Percentiles rank a stretch among this genome's conserved stretches.
Evolutionary conservation across 2,113 vertebrate species (phyloP).

Genomic region (Anguilla japonica): DNA sequence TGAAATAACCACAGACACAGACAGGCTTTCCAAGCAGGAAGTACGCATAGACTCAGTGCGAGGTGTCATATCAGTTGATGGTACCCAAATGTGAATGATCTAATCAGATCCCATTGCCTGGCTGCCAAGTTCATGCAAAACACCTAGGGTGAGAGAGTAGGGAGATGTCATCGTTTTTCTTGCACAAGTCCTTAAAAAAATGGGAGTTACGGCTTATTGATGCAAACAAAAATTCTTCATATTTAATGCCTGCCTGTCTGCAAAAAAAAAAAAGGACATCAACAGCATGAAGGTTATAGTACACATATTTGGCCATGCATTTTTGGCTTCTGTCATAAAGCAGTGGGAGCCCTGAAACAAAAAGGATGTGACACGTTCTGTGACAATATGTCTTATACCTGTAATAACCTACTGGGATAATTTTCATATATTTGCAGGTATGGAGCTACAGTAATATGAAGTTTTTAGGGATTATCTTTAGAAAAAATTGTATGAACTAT

Average conservation of each 20-base stretch:
- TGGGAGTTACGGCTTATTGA: background rate
- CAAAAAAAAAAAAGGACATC: background rate
- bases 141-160: background rate
- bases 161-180: background rate
- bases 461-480: no score
- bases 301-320: background rate
- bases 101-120: background rate
- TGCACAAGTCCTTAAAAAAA: background rate
- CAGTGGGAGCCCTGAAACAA: background rate
- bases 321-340: background rate
- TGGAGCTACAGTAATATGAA: no score
- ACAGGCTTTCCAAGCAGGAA: conserved; percentile 7
- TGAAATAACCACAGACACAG: conserved; percentile 12
- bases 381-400: background rate
- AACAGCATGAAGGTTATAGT: background rate
- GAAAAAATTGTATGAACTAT: no score
- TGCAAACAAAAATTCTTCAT: background rate
- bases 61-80: conserved; percentile 8
- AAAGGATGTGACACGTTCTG: background rate
- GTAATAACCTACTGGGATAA: no score
- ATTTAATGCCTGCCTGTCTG: no score
- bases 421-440: no score
- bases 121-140: conserved; percentile 9
- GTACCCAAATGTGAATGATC: background rate
- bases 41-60: background rate